Conservation (phyloP, 2,113 vertebrate genomes). For the Dascyllus trimaculatus region DNA sequence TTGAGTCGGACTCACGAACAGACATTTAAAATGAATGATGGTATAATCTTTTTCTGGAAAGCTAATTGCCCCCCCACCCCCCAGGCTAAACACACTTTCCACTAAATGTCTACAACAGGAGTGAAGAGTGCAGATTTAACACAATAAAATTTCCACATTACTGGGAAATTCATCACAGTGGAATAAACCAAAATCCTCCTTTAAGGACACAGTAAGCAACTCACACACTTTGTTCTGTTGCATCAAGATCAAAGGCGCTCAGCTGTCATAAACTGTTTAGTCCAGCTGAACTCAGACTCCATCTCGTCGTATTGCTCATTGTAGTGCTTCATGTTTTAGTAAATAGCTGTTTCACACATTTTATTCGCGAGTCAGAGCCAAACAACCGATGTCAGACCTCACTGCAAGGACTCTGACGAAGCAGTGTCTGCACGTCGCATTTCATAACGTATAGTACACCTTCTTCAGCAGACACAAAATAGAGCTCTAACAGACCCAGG, state of each 20-base stretch:
- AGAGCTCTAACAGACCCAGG: conserved; percentile 61
- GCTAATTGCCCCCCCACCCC: no score
- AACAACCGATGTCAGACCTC: conserved; percentile 8
- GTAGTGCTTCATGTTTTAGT: conserved; percentile 7
- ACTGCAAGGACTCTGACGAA: conserved; percentile 18
- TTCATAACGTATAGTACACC: conserved; percentile 41
- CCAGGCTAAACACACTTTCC: no score
- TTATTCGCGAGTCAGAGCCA: conserved; percentile 1
- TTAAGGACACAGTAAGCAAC: neutral
- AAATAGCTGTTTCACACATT: neutral
- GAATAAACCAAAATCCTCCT: no score
- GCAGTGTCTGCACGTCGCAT: conserved; percentile 38
- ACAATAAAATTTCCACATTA: no score
- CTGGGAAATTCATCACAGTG: no score
- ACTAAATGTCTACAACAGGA: no score
- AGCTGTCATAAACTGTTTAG: conserved; percentile 7
- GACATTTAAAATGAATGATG: no score
- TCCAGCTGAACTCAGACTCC: conserved; percentile 9
- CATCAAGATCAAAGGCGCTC: conserved; percentile 43
- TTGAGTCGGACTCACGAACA: no score
- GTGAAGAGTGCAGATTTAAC: no score
- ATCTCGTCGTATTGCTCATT: neutral
- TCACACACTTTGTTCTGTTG: conserved; percentile 29
- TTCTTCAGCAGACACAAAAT: conserved; percentile 64
- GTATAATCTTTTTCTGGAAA: no score